These are phyloP conservation scores for Trisateles emortualis DNA, from an alignment of 2,888 invertebrate genomes.

Conservation along the genomic window DNA sequence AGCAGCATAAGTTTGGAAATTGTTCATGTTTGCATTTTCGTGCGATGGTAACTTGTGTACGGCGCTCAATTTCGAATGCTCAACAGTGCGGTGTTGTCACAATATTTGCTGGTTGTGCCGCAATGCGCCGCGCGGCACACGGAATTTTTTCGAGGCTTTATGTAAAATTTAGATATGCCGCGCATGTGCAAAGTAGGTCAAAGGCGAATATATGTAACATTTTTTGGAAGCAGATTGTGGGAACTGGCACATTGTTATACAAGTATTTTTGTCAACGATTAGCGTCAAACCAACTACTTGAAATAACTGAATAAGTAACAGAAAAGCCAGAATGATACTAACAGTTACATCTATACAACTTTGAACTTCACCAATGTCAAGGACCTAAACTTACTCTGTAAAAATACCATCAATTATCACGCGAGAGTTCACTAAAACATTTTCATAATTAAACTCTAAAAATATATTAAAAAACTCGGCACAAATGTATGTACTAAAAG, in stretches of 20 bases:
- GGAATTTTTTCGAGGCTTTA: conserved; percentile 60
- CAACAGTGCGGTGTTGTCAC: conserved; percentile 51
- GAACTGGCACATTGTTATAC: conserved; percentile 41
- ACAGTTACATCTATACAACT: too few relatives aligned
- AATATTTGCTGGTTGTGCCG: conserved; percentile 58
- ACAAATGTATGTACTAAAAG: too few relatives aligned
- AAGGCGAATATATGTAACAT: conserved; percentile 41
- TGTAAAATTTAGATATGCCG: conserved; percentile 51
- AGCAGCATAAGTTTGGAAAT: conserved; percentile 41
- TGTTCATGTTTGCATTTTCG: conserved; percentile 45
- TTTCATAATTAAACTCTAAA: too few relatives aligned
- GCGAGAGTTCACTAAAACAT: too few relatives aligned
- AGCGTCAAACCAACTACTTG: too few relatives aligned
- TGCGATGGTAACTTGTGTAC: conserved; percentile 28
- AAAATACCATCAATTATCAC: too few relatives aligned
- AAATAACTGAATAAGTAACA: too few relatives aligned
- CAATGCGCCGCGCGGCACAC: conserved; percentile 58
- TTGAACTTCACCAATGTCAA: too few relatives aligned
- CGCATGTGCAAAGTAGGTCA: conserved; percentile 52
- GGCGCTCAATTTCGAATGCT: conserved; percentile 48
- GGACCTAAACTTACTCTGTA: too few relatives aligned
- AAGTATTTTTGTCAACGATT: conserved; percentile 42
- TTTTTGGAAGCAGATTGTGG: conserved; percentile 44
- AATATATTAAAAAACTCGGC: too few relatives aligned
- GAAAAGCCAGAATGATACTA: too few relatives aligned